Percentiles rank a stretch among this genome's conserved stretches.
These are phyloP conservation scores for Cossypha heuglini DNA, from an alignment of 2,797 vertebrate genomes.

Conservation along the genomic window DNA sequence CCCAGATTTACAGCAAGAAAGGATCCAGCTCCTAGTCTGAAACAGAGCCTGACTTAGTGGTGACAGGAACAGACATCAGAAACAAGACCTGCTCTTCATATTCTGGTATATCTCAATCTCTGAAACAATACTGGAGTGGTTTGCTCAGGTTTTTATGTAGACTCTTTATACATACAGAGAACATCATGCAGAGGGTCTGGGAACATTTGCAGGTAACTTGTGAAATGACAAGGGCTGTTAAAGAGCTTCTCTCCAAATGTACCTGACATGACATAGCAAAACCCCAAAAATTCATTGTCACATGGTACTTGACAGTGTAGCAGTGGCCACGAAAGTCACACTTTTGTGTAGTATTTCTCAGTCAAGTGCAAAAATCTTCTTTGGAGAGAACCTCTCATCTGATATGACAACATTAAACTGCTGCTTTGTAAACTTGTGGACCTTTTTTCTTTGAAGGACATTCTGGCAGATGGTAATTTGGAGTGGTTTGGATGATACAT, in stretches of 20 bases:
- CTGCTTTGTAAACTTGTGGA: conserved; percentile 3
- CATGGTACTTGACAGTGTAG: accelerated
- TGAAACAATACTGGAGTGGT: neutral
- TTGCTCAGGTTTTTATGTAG: neutral
- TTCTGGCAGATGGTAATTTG: conserved; percentile 31
- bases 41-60: neutral
- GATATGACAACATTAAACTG: neutral
- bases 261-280: neutral
- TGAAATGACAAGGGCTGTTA: neutral
- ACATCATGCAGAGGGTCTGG: neutral
- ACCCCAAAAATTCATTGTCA: neutral
- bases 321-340: accelerated
- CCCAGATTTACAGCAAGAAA: neutral
- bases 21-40: neutral
- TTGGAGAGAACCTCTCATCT: neutral
- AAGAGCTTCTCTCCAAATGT: neutral
- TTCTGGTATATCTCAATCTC: neutral
- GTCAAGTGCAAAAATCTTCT: neutral
- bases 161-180: neutral
- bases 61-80: neutral
- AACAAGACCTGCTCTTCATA: neutral
- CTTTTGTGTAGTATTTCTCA: neutral
- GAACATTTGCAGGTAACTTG: neutral
- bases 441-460: neutral
- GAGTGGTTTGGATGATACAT: conserved; percentile 17